Evolutionary conservation across 2,113 vertebrate species (phyloP), one percentile per base, ranked within the genome.

Genomic region (Trematocara variabile): DNA sequence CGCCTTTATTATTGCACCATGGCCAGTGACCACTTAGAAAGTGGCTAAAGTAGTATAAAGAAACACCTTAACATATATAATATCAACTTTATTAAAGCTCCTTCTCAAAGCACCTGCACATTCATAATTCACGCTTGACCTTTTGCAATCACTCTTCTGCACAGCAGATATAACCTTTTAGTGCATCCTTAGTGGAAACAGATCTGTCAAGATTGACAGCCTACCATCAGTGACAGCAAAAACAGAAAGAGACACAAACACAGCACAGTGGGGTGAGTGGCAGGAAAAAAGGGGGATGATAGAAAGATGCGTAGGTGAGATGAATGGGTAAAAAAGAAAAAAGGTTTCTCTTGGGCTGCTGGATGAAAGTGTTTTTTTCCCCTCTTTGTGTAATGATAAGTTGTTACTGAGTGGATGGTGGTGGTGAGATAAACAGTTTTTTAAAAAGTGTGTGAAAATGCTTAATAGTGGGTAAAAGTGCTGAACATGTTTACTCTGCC

Each of bases 401-500:
- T 88, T 83, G 86, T 81, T 88, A 85, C 83, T 73, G 58, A 92
- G 60, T 88, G 92, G 93, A 95, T 94, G 92, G 88, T 5, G 8
- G 48, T 73, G 79, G 50, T 73, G 91, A 93, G 87, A 92, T 89
- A 86, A 86, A 91, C 82, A 83, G 60, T 39, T 65, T 52, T 84
- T 90, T 53, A 83, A 89, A 84, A 94, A 86, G 81, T 86, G 75
- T 55, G 63, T 41, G 11, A 77, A 88, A 86, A 88, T 89, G 82
- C 85, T 81, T 89, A 53, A 83, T 83, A n/a, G 81, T 63, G 54
- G 79, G 81, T 90, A 78, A 80, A 90, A 87, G 83, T 81, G 85
- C 79, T 89, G 73, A 90, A 84, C 90, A 80, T 90, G 81, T 91
- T 86, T 77, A 82, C 86, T 82, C 73, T 86, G 86, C 52, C 81